Base-by-base conservation (phyloP, 2,797 vertebrate species). In the Propithecus deckenii region DNA sequence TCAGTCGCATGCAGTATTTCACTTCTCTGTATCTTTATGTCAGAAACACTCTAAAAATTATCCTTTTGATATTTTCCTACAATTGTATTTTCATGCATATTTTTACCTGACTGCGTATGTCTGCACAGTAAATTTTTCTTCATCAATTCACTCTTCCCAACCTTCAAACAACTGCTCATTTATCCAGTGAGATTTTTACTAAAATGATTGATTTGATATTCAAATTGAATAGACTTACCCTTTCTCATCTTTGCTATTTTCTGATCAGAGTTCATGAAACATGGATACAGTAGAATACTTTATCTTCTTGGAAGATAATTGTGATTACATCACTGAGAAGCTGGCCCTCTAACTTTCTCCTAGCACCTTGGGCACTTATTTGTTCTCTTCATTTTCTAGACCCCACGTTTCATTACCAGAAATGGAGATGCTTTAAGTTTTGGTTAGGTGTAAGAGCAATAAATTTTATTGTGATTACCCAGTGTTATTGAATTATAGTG, bases 151-250 rank as follows among this genome's bases (percentile, higher is more conserved):
- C 30, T 85, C n/a, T 78, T 81, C 28, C 88, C 15, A 80, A 35
- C 5, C 83, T 94, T 81, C 38, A 67, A 87, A 89, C 50, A 75
- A 71, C 7, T 17, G 22, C 4, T 83, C 14, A 48, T 80, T 71
- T 92, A 89, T 91, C 48, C 28, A 38, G 13, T 76, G 81, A 76
- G 7, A 80, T 92, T 94, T 97, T 93, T 38, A 79, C 41, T 95
- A n/a, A 61, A 72, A 35, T 48, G 7, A 72, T 4, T 87, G 7
- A 63, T 50, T 94, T 87, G 38, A 22, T 85, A 92, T 41, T 94
- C 50, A 93, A 83, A 69, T 72, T 63, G 20, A 94, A 17, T 55
- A 38, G 65, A 88, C 4, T n/a, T 71, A 30, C 59, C 18, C 15
- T 84, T 89, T 72, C 30, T 93, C 18, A 41, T 25, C 5, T 67